Evolutionary conservation across 1,140 invertebrate species (phyloP).

Genomic region (Onthophagus taurus): DNA sequence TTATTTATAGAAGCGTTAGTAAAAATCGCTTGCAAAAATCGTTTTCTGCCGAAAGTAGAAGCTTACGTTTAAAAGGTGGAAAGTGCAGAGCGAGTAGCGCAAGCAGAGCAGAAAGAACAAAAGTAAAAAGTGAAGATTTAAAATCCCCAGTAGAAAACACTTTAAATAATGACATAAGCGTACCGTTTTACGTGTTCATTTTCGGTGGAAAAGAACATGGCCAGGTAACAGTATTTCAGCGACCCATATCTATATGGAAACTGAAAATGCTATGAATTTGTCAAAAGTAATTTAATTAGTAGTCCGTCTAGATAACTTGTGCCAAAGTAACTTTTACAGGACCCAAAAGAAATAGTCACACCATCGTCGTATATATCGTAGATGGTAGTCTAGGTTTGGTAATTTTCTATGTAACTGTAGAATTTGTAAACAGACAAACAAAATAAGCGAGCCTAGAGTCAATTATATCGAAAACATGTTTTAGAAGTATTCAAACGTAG

Average conservation of each 20-base stretch:
- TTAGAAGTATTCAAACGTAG: no score
- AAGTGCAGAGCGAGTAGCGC: constrained; percentile 36
- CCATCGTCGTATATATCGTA: no score
- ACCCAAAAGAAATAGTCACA: no score
- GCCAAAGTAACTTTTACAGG: constrained; percentile 8
- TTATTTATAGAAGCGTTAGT: constrained; percentile 24
- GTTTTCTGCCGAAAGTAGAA: constrained; percentile 32
- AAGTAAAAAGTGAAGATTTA: constrained; percentile 19
- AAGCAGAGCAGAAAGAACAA: constrained; percentile 31
- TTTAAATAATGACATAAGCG: constrained; percentile 29
- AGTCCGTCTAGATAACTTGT: constrained; percentile 8
- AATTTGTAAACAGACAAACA: no score
- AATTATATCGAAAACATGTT: no score
- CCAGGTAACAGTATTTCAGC: constrained; percentile 55
- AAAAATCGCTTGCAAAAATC: constrained; percentile 35
- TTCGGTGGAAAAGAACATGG: constrained; percentile 57
- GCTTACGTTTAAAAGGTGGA: constrained; percentile 18
- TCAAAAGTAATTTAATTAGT: not conserved
- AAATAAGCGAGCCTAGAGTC: no score
- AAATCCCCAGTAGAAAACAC: constrained; percentile 22
- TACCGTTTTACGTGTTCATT: constrained; percentile 54
- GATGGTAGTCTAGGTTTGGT: no score
- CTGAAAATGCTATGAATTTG: constrained; percentile 42
- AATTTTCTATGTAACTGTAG: no score
- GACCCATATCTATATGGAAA: constrained; percentile 57